Conservation (phyloP, 2,888 invertebrate genomes). For the Noctua comes region DNA sequence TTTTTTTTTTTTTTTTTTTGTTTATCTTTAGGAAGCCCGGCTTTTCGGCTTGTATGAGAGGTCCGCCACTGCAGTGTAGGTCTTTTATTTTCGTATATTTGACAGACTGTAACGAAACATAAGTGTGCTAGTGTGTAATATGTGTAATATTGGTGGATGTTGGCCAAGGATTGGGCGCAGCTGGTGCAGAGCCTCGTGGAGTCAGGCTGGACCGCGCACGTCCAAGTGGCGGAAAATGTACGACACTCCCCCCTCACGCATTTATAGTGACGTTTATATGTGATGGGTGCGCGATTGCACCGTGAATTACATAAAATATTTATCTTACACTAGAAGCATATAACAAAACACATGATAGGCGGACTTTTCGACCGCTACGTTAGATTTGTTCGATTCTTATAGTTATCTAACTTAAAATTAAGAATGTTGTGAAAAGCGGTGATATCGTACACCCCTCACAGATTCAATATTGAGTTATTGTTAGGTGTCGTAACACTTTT, state of each 20-base stretch:
- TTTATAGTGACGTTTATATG: constrained; percentile 65
- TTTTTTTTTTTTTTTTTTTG: no score
- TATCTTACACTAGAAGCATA: neutral
- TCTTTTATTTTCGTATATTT: constrained; percentile 30
- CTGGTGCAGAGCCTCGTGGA: constrained; percentile 96
- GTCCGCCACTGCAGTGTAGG: no score
- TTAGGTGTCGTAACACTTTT: constrained; percentile 67
- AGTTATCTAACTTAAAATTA: neutral
- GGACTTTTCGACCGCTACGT: neutral
- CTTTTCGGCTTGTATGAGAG: no score
- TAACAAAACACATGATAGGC: neutral
- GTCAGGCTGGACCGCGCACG: constrained; percentile 95
- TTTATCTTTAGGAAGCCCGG: no score
- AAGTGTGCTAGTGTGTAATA: constrained; percentile 70
- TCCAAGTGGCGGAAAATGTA: constrained; percentile 92
- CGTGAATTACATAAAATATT: constrained; percentile 14
- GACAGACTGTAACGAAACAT: constrained; percentile 57
- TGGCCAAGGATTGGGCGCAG: constrained; percentile 95
- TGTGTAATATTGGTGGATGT: constrained; percentile 88
- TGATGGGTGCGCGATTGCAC: constrained; percentile 63
- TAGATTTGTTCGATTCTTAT: neutral
- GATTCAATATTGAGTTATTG: constrained; percentile 63
- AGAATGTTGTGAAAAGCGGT: constrained; percentile 24
- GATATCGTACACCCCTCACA: constrained; percentile 59
- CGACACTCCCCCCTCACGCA: constrained; percentile 79